Evolutionary conservation across 2,888 invertebrate genomes (phyloP).

Genomic region (Tineola bisselliella): DNA sequence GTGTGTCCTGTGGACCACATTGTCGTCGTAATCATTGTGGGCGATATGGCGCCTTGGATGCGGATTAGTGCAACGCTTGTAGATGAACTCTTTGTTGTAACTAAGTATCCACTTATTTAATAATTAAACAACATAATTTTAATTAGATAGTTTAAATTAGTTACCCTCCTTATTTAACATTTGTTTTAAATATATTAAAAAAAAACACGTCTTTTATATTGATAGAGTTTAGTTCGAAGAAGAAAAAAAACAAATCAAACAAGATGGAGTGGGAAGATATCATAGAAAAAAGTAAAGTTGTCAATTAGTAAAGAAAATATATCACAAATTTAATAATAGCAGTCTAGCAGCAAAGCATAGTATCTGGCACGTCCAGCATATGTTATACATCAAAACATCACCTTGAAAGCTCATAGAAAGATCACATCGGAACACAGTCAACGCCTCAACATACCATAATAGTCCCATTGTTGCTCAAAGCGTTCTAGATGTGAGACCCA

Average conservation of each 20-base stretch:
- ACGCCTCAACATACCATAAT: constrained; percentile 39
- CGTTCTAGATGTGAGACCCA: constrained; percentile 24
- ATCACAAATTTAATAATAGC: too few relatives aligned
- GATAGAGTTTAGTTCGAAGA: too few relatives aligned
- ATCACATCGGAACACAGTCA: constrained; percentile 16
- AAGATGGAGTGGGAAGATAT: too few relatives aligned
- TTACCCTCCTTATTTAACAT: too few relatives aligned
- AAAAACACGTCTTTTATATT: too few relatives aligned
- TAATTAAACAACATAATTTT: not conserved
- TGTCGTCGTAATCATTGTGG: constrained; percentile 52
- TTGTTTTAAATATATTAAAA: too few relatives aligned
- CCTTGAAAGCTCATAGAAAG: constrained; percentile 38
- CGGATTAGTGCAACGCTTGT: not conserved
- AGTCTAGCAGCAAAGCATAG: too few relatives aligned
- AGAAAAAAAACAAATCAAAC: too few relatives aligned
- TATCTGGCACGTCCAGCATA: too few relatives aligned
- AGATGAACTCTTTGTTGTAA: not conserved
- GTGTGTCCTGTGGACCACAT: constrained; percentile 62
- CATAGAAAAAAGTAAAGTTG: too few relatives aligned
- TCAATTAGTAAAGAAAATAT: too few relatives aligned
- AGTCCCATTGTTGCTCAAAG: constrained; percentile 42
- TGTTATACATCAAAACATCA: constrained; percentile 55
- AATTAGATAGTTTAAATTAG: constrained; percentile 17
- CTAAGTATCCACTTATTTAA: too few relatives aligned
- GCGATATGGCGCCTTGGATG: constrained; percentile 16